Percentiles rank a stretch among this genome's conserved stretches.
phyloP scores from a whole-genome alignment of 1,140 invertebrate species.

The Apis laboriosa region DNA sequence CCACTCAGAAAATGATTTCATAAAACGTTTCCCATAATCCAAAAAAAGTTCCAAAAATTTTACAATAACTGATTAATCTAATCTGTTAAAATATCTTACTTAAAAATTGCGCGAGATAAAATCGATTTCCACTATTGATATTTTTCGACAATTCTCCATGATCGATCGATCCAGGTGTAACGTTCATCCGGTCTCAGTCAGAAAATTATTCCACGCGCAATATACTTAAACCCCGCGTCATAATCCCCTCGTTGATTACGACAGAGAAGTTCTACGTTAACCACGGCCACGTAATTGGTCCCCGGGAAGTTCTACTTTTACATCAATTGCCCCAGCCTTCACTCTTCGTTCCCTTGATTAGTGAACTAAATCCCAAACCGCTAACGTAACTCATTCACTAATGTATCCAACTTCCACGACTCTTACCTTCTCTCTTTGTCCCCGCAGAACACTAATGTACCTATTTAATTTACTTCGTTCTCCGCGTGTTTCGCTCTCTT shows the following conservation, averaged over 20 bases:
- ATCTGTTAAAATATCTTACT: no score
- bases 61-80: no score
- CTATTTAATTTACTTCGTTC: conserved; percentile 35
- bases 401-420: conserved; percentile 36
- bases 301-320: conserved; percentile 46
- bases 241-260: conserved; percentile 44
- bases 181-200: not conserved
- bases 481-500: not conserved
- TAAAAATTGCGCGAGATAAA: no score
- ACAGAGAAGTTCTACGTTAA: conserved; percentile 19
- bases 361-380: conserved; percentile 45
- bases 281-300: conserved; percentile 32
- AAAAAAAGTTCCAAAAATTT: no score
- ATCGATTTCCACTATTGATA: no score
- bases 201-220: conserved; percentile 40
- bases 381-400: conserved; percentile 54
- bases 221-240: conserved; percentile 24
- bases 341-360: conserved; percentile 51
- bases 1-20: no score
- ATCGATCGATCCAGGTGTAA: conserved; percentile 13
- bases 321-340: conserved; percentile 43
- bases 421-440: conserved; percentile 11
- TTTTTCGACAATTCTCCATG: not conserved
- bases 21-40: no score
- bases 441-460: not conserved